Conservation (phyloP, 2,113 vertebrate species). For the Marmota monax region DNA sequence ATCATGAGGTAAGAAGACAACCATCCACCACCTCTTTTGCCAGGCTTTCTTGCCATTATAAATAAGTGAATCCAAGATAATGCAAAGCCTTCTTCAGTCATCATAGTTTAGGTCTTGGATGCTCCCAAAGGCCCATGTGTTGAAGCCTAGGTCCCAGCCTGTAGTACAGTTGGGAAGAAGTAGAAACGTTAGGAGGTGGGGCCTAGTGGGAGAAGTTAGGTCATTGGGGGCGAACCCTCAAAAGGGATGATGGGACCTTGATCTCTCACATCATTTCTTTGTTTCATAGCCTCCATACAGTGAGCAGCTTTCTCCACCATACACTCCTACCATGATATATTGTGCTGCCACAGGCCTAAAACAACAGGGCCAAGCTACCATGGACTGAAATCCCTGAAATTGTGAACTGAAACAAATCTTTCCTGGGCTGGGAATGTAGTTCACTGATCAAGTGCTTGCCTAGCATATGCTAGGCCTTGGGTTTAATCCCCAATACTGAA, state of each 20-base stretch:
- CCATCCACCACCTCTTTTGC: background rate
- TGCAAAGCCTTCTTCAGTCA: background rate
- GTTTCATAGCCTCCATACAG: background rate
- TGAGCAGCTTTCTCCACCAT: background rate
- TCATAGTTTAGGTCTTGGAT: background rate
- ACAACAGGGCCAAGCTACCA: too few species aligned
- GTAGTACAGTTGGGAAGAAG: background rate
- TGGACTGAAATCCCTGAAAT: background rate
- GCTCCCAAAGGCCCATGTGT: background rate
- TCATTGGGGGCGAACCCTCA: background rate
- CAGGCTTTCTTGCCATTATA: background rate
- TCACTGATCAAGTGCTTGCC: too few species aligned
- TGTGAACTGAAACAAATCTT: background rate
- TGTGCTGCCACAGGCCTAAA: background rate
- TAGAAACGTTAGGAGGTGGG: background rate
- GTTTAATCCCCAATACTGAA: too few species aligned
- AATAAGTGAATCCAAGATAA: background rate
- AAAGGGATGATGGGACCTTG: background rate
- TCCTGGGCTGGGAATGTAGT: background rate
- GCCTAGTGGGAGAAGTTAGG: too few species aligned
- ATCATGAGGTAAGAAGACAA: background rate
- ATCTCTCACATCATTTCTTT: background rate
- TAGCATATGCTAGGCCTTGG: too few species aligned
- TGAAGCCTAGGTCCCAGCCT: background rate
- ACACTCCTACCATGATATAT: background rate